Conservation (phyloP, 2,888 invertebrate species). For the Ypsolopha sequella region DNA sequence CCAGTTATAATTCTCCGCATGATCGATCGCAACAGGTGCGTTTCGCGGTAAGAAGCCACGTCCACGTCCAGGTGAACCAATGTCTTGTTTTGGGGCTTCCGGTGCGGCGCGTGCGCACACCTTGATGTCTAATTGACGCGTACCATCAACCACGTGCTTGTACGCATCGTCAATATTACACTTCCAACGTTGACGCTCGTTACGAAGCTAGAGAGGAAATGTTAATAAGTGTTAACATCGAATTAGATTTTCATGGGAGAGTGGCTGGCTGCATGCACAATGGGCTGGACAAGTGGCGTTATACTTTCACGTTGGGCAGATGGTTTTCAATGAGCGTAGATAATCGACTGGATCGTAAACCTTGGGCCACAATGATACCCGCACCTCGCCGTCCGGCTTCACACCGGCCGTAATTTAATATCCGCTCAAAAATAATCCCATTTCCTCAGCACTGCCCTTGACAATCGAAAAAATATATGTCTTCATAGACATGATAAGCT, state of each 20-base stretch:
- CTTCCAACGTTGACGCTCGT: not conserved
- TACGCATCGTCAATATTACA: not conserved
- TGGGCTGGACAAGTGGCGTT: not conserved
- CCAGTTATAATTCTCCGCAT: constrained; percentile 31
- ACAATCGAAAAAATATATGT: constrained; percentile 15
- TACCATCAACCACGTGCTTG: constrained; percentile 34
- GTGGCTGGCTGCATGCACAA: not conserved
- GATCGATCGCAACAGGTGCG: constrained; percentile 22
- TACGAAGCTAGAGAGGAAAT: constrained; percentile 18
- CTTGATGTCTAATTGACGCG: constrained; percentile 11
- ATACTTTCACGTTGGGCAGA: constrained; percentile 9
- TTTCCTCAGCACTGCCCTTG: constrained; percentile 44
- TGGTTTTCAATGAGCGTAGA: constrained; percentile 14
- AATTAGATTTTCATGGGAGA: not conserved
- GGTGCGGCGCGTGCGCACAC: constrained; percentile 41
- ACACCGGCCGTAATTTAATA: constrained; percentile 64
- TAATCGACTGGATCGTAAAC: constrained; percentile 17
- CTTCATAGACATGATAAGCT: no score
- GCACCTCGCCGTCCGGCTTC: constrained; percentile 41
- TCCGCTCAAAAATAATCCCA: constrained; percentile 60
- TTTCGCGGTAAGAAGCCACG: constrained; percentile 7
- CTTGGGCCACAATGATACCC: constrained; percentile 42
- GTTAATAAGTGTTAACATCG: constrained; percentile 19
- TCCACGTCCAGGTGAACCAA: constrained; percentile 5
- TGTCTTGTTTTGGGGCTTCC: constrained; percentile 16